These are phyloP conservation scores for Trisateles emortualis DNA, from an alignment of 2,888 invertebrate genomes.

Conservation along the genomic window DNA sequence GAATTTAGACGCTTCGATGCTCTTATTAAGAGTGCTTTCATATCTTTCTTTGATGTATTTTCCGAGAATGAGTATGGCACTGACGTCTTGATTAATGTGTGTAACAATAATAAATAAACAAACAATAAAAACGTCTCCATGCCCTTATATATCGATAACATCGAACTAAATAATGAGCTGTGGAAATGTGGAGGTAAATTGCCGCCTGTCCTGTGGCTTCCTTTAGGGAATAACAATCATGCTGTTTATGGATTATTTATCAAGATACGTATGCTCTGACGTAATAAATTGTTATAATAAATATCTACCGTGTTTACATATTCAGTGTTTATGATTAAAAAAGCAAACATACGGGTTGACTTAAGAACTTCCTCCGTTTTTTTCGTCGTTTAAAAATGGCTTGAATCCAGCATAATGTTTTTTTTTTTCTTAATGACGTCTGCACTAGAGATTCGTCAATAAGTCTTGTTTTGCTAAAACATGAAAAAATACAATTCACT, in stretches of 20 bases:
- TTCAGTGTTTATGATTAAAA: too few relatives aligned
- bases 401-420: too few relatives aligned
- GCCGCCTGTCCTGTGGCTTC: conserved; percentile 2
- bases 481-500: too few relatives aligned
- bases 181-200: conserved; percentile 9
- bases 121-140: conserved; percentile 5
- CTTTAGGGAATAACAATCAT: conserved; percentile 8
- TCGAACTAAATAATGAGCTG: conserved; percentile 4
- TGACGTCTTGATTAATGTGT: background rate
- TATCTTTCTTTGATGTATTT: conserved; percentile 1
- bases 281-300: background rate
- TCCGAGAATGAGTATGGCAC: background rate
- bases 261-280: background rate
- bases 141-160: background rate
- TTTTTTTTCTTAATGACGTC: too few relatives aligned
- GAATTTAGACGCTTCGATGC: background rate
- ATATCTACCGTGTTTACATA: too few relatives aligned
- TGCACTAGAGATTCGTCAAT: too few relatives aligned
- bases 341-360: too few relatives aligned
- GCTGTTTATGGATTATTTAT: background rate
- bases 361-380: too few relatives aligned
- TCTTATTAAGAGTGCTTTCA: conserved; percentile 7
- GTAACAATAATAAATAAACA: background rate
- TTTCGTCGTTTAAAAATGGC: too few relatives aligned
- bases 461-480: too few relatives aligned